Base-by-base conservation (phyloP, 2,797 vertebrate genomes). In the Salarias fasciatus region DNA sequence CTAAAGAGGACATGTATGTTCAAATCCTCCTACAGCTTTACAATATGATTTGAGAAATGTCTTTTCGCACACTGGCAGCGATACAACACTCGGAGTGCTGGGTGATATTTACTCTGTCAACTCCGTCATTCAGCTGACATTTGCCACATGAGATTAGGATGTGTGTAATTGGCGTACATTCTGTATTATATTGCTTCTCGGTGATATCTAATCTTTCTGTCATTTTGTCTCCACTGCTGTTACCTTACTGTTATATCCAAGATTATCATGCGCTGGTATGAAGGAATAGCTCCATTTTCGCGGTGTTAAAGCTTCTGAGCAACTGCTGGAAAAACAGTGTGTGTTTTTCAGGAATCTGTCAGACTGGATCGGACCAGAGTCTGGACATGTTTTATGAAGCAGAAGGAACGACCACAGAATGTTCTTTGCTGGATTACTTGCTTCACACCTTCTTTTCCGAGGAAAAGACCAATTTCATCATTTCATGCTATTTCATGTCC, bases 141-240 rank as follows among this genome's bases (percentile, higher is more conserved):
- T 88, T 80, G 56, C 63, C 50, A 80, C 79, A 85, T 75, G 54
- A 76, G 44, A 68, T 74, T 79, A 1, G 4, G 59, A 81, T 78
- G 71, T 54, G 57, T 77, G 56, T 69, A 72, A 82, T 59, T 65
- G 65, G 15, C 54, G 72, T 6, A 28, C 40, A 78, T 82, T 66
- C 81, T 45, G 48, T 68, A 57, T 80, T 84, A 85, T 82, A 84
- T 56, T 62, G 82, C 60, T 56, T 51, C 29, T 28, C 36, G n/a
- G n/a, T 63, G 66, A 80, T 73, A 81, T 46, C 6, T 63, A 57
- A 80, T 81, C 54, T 74, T 48, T 65, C 31, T 58, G 48, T 60
- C 24, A 18, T 13, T 38, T 42, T 24, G 55, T 52, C 43, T 42
- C 6, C 68, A 80, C 81, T 72, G 54, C 63, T 11, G 7, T 11